These are phyloP conservation scores for Metopia argyrocephala DNA, from an alignment of 2,888 invertebrate genomes.

Conservation along the genomic window DNA sequence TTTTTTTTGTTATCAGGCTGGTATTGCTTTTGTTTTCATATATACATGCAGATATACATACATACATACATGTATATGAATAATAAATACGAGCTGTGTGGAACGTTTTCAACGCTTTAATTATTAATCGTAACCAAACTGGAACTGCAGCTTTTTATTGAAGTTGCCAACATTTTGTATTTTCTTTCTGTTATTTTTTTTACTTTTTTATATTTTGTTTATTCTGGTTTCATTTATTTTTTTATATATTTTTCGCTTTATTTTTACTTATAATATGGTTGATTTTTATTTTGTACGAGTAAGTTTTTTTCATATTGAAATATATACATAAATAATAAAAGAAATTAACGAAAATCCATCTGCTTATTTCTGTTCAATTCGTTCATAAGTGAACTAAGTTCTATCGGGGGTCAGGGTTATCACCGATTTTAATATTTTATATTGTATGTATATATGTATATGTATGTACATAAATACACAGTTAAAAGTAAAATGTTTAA, in stretches of 20 bases:
- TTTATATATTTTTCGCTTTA: background rate
- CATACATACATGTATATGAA: background rate
- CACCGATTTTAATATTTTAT: constrained; percentile 21
- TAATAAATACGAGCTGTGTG: background rate
- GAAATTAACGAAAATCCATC: constrained; percentile 1
- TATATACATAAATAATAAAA: constrained; percentile 23
- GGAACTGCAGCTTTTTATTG: constrained; percentile 59
- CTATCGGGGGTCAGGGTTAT: constrained; percentile 56
- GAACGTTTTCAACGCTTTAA: constrained; percentile 28
- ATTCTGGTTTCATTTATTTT: constrained; percentile 39
- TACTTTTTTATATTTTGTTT: background rate
- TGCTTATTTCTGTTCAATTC: constrained; percentile 12
- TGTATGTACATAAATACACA: no score
- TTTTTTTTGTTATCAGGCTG: background rate
- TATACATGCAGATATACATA: background rate
- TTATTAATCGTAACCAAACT: constrained; percentile 49
- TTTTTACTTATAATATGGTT: background rate
- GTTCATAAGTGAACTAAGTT: constrained; percentile 28
- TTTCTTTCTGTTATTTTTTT: background rate
- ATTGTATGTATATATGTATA: no score
- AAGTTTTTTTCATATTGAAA: constrained; percentile 9
- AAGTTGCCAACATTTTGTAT: no score
- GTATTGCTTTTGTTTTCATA: background rate
- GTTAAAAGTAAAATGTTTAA: no score
- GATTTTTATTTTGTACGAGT: constrained; percentile 31